These are phyloP conservation scores for Drosophila albomicans DNA, from an alignment of 1,140 invertebrate genomes.

Conservation along the genomic window DNA sequence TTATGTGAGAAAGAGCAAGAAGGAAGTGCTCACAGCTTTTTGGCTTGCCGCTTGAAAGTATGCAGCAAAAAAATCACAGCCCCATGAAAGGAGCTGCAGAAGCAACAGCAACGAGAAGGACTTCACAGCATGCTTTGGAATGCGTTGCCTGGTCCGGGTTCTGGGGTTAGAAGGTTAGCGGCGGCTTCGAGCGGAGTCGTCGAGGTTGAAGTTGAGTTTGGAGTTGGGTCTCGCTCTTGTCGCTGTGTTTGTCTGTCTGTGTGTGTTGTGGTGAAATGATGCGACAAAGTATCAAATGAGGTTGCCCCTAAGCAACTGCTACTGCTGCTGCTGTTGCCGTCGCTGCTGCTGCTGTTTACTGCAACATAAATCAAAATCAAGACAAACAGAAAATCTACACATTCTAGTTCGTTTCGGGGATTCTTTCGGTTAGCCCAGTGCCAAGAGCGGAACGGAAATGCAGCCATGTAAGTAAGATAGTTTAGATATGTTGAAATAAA, in stretches of 20 bases:
- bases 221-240: conserved; percentile 31
- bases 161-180: conserved; percentile 36
- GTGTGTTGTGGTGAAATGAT: conserved; percentile 70
- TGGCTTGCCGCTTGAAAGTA: conserved; percentile 46
- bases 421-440: conserved; percentile 1
- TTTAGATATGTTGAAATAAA: conserved; percentile 72
- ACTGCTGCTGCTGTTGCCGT: conserved; percentile 27
- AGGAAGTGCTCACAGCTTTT: conserved; percentile 26
- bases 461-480: conserved; percentile 69
- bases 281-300: conserved; percentile 81
- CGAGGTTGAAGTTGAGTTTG: conserved; percentile 27
- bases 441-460: conserved; percentile 46
- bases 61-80: conserved; percentile 45
- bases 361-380: conserved; percentile 83
- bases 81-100: conserved; percentile 26
- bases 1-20: conserved; percentile 47
- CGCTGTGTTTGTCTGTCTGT: conserved; percentile 19
- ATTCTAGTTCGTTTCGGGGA: conserved; percentile 31
- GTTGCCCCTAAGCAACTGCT: conserved; percentile 56
- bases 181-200: conserved; percentile 18
- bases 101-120: conserved; percentile 26
- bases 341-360: conserved; percentile 63
- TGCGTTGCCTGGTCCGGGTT: conserved; percentile 54
- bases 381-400: conserved; percentile 65
- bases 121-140: conserved; percentile 58